Percentiles rank a stretch among this genome's conserved stretches.
Evolutionary conservation across 1,140 invertebrate genomes (phyloP).

Genomic region (Scaptomyza pallida): DNA sequence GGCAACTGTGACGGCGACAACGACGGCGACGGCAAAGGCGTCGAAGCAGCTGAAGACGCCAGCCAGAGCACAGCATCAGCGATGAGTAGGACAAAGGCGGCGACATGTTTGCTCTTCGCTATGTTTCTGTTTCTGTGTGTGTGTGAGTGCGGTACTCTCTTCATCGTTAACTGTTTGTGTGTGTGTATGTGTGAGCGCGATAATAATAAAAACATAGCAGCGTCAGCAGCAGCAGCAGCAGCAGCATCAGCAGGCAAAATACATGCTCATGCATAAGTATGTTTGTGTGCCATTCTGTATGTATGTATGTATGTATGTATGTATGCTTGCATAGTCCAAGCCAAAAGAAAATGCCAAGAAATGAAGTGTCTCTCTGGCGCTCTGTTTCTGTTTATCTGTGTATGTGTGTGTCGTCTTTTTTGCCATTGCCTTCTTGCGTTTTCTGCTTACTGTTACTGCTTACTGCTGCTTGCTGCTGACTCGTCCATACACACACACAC

Average conservation of each 20-base stretch:
- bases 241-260: conserved; percentile 43
- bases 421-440: conserved; percentile 2
- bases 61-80: conserved; percentile 11
- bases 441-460: too few species aligned
- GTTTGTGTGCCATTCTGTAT: conserved; percentile 22
- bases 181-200: conserved; percentile 54
- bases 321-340: conserved; percentile 39
- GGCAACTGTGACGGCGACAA: conserved; percentile 43
- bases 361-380: conserved; percentile 68
- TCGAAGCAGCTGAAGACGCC: conserved; percentile 23
- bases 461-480: conserved; percentile 2
- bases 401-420: conserved; percentile 23
- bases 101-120: conserved; percentile 50
- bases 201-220: conserved; percentile 76
- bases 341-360: conserved; percentile 76
- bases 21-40: conserved; percentile 17
- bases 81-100: conserved; percentile 61
- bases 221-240: conserved; percentile 31
- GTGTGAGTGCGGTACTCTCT: conserved; percentile 31
- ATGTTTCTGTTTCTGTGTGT: conserved; percentile 32
- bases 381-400: conserved; percentile 22
- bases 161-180: conserved; percentile 7
- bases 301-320: conserved; percentile 40
- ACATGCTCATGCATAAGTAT: conserved; percentile 53
- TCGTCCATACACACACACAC: conserved; percentile 8